A percentile compares a stretch with the other conserved stretches of the same genome.
phyloP scores from a whole-genome alignment of 2,113 vertebrate species.

The Verasper variegatus region DNA sequence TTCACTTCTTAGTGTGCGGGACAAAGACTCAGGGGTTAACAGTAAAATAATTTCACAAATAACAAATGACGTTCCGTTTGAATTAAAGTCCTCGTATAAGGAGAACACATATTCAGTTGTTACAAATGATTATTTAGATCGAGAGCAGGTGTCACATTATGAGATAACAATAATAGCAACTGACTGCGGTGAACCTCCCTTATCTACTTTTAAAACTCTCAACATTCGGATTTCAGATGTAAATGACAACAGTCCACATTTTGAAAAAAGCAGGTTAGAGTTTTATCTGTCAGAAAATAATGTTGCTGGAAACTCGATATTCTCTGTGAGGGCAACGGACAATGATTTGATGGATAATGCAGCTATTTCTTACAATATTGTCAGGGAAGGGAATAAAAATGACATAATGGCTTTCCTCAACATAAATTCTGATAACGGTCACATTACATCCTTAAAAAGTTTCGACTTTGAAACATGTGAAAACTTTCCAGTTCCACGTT shows the following conservation, averaged over 20 bases:
- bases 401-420: slow-evolving; percentile 47
- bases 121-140: slow-evolving; percentile 66
- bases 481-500: slow-evolving; percentile 3
- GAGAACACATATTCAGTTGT: slow-evolving; percentile 77
- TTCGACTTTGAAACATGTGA: too few species aligned
- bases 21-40: slow-evolving; percentile 57
- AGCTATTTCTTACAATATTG: slow-evolving; percentile 55
- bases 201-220: slow-evolving; percentile 62
- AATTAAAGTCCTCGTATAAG: slow-evolving; percentile 71
- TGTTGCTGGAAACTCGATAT: slow-evolving; percentile 52
- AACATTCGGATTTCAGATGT: slow-evolving; percentile 71
- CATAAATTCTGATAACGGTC: slow-evolving; percentile 66
- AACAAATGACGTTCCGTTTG: slow-evolving; percentile 59
- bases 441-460: slow-evolving; percentile 36
- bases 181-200: slow-evolving; percentile 68
- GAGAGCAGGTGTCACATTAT: slow-evolving; percentile 75
- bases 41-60: slow-evolving; percentile 64
- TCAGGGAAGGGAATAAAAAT: slow-evolving; percentile 18
- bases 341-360: slow-evolving; percentile 68
- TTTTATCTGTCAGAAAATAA: slow-evolving; percentile 76
- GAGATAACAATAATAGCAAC: slow-evolving; percentile 73
- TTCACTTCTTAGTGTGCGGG: slow-evolving; percentile 57
- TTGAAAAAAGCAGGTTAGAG: slow-evolving; percentile 43
- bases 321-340: slow-evolving; percentile 70
- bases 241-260: slow-evolving; percentile 78